Conservation (phyloP, 2,888 invertebrate genomes). For the Odontocolon sp. region DNA sequence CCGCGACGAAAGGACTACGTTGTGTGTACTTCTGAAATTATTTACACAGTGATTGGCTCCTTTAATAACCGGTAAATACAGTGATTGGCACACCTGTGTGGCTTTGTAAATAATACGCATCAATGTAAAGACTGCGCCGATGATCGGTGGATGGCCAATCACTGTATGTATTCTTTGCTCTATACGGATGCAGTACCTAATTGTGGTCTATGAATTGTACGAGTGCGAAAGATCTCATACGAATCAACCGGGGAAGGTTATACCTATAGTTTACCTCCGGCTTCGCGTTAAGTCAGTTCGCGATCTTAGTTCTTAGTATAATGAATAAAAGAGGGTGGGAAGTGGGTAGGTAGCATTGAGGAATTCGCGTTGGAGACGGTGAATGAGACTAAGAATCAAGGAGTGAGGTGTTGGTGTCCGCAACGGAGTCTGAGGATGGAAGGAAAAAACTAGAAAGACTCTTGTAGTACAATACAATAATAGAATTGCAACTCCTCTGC, state of each 20-base stretch:
- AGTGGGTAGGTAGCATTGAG: conserved; percentile 62
- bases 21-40: not conserved
- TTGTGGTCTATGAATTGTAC: conserved; percentile 11
- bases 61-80: no score
- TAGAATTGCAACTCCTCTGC: conserved; percentile 43
- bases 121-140: no score
- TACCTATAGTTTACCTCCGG: conserved; percentile 33
- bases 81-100: no score
- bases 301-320: conserved; percentile 42
- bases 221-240: not conserved
- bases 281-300: conserved; percentile 15
- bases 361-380: conserved; percentile 63
- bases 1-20: conserved; percentile 6
- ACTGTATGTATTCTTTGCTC: no score
- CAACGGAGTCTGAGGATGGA: conserved; percentile 1
- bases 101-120: no score
- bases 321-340: conserved; percentile 65
- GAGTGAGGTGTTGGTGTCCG: conserved; percentile 21
- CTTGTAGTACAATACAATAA: conserved; percentile 31
- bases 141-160: no score
- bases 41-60: not conserved
- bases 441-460: conserved; percentile 13
- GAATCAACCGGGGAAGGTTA: not conserved
- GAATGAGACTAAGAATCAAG: conserved; percentile 36
- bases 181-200: no score